phyloP scores from a whole-genome alignment of 2,113 vertebrate species.

The Zapornia atra region DNA sequence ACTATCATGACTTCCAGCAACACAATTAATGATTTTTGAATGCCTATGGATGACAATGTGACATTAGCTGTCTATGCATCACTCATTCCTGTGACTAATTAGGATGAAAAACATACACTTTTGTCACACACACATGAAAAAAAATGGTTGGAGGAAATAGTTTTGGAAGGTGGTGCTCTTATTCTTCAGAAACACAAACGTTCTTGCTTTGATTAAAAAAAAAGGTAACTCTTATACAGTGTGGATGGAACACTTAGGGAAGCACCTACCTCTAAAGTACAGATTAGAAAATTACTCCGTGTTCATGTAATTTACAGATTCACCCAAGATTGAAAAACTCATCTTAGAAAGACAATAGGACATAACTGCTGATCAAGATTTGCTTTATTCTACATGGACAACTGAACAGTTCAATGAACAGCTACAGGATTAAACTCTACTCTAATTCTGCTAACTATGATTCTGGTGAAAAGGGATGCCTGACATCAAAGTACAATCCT shows the following conservation, averaged over 20 bases:
- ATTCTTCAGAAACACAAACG: neutral
- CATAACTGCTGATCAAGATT: neutral
- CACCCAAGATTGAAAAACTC: neutral
- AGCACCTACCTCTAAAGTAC: neutral
- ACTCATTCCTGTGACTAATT: neutral
- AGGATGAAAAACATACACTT: neutral
- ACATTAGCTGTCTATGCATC: neutral
- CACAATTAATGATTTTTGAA: neutral
- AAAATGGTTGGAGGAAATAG: neutral
- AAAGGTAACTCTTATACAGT: neutral
- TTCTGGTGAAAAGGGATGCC: neutral
- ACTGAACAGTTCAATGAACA: neutral
- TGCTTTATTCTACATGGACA: neutral
- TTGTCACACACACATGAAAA: neutral
- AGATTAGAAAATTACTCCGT: neutral
- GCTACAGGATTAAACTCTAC: neutral
- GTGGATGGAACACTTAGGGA: too few species aligned
- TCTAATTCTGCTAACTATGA: neutral
- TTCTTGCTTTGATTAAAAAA: neutral
- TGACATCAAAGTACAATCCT: neutral
- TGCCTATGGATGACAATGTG: neutral
- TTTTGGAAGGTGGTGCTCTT: neutral
- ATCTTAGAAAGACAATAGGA: neutral
- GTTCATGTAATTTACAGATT: neutral
- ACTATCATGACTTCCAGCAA: neutral